Evolutionary conservation across 2,797 vertebrate species (phyloP), one percentile per base, ranked within the genome.

Genomic region (Platalea minor): DNA sequence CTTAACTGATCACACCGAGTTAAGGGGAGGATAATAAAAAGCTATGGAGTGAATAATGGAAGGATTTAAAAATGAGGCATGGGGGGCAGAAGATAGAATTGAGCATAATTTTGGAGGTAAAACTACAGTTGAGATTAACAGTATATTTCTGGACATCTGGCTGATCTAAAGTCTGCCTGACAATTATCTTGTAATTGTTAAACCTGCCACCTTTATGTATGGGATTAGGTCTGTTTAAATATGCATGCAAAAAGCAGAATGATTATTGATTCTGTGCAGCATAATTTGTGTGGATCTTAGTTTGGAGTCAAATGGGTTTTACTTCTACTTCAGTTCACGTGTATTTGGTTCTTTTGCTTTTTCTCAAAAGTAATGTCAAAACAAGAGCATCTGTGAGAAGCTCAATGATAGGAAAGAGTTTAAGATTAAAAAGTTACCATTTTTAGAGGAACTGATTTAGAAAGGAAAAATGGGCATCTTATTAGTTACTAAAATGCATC

Each of bases 21-120:
- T 97, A 95, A 96, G 65, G 76, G 86, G 59, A 93, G 85, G 86
- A 79, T 94, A 95, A 95, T 97, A 96, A 96, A 97, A 95, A 93
- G 79, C 93, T 96, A 93, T 94, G 88, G 81, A 88, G 92, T 96
- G 89, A 95, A 95, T 84, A 96, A 96, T 91, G 73, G 92, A 92
- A 92, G 89, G 91, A 87, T 96, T 96, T 96, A 45, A 94, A 97
- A 95, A 86, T 86, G 91, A 95, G 57, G 82, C 78, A 80, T 80
- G 83, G 68, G 57, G 83, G 73, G 18, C 85, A 88, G 84, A 51
- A 95, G 95, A 91, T 81, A 94, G 86, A 91, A 91, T 80, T 53
- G 51, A 46, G 59, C 5, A 3, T 77, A 80, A 94, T 92, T 91
- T 88, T 83, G 84, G 76, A 94, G 78, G 75, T 91, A 77, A 85